phyloP scores from a whole-genome alignment of 2,113 vertebrate species.

The Vulpes ferrilata region DNA sequence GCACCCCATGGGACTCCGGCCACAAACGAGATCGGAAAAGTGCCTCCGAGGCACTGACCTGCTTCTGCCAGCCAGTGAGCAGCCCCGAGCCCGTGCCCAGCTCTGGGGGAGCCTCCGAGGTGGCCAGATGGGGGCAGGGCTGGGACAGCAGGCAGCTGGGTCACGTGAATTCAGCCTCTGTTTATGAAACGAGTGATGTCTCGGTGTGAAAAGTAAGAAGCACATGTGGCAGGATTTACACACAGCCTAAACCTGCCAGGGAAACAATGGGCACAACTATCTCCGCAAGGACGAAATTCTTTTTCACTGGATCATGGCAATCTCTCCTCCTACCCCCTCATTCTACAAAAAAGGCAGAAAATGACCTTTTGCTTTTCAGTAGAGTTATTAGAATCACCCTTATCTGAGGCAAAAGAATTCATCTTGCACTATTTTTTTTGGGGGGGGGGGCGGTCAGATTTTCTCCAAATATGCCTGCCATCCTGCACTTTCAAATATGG shows the following conservation, averaged over 20 bases:
- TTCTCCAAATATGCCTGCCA: neutral
- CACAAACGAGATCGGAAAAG: slow-evolving; percentile 72
- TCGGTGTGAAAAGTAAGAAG: slow-evolving; percentile 12
- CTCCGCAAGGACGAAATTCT: neutral
- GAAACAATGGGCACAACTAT: neutral
- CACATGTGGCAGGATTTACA: slow-evolving; percentile 13
- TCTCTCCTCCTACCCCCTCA: neutral
- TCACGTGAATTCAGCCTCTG: neutral
- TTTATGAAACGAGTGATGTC: neutral
- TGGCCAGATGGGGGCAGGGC: neutral
- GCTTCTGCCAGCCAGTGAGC: slow-evolving; percentile 63
- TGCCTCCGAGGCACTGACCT: slow-evolving; percentile 67
- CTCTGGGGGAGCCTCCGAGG: slow-evolving; percentile 6
- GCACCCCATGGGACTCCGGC: slow-evolving; percentile 71
- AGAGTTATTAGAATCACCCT: neutral
- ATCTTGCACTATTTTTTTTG: neutral
- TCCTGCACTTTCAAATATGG: neutral
- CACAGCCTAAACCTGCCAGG: neutral
- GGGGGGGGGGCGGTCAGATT: neutral
- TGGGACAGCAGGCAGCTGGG: neutral
- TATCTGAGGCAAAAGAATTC: neutral
- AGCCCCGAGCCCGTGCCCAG: neutral
- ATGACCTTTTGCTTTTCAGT: neutral
- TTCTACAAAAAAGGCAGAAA: slow-evolving; percentile 48
- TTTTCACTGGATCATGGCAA: neutral